Evolutionary conservation across 1,140 invertebrate genomes (phyloP).

Genomic region (Cyclargus thomasi): DNA sequence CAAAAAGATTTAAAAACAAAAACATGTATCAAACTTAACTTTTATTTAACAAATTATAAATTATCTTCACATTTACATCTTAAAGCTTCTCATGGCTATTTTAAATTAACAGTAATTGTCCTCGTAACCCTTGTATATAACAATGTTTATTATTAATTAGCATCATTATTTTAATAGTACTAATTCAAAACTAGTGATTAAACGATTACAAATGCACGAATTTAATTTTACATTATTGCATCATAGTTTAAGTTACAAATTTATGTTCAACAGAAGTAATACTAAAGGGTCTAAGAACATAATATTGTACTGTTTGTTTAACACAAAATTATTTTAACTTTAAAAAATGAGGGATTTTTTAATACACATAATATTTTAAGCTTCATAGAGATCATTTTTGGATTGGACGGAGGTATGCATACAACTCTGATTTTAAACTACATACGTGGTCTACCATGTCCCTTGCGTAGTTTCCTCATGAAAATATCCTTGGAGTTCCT

Average conservation of each 20-base stretch:
- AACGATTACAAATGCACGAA: background rate
- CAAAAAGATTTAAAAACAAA: background rate
- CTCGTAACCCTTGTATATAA: too few relatives aligned
- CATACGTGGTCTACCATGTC: background rate
- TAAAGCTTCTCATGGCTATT: background rate
- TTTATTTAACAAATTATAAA: conserved; percentile 17
- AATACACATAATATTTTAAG: too few relatives aligned
- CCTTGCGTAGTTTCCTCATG: background rate
- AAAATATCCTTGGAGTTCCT: background rate
- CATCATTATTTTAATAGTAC: too few relatives aligned
- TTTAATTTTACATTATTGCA: background rate
- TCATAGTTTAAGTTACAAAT: background rate
- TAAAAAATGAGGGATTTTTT: too few relatives aligned
- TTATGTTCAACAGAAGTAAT: too few relatives aligned
- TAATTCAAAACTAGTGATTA: background rate
- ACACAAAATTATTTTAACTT: too few relatives aligned
- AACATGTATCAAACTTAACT: background rate
- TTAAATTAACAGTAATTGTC: background rate
- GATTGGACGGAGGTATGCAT: background rate
- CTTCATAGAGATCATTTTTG: too few relatives aligned
- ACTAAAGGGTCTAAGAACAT: too few relatives aligned
- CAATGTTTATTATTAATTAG: too few relatives aligned
- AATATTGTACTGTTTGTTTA: too few relatives aligned
- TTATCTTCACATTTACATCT: background rate
- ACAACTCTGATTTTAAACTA: background rate